Conservation (phyloP, 2,113 vertebrate genomes). For the Pseudonaja textilis region DNA sequence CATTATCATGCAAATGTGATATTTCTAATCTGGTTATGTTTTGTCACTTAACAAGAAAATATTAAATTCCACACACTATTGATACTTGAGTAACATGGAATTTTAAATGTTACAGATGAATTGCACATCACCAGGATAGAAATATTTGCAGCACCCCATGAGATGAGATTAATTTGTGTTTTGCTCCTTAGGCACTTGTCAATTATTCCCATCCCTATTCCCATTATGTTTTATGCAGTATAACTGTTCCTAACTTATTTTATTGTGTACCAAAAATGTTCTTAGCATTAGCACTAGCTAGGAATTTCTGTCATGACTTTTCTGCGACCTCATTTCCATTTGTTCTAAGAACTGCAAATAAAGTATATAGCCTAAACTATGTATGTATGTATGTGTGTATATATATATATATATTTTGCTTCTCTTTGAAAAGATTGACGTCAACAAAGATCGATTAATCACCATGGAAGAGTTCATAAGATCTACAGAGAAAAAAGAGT, state of each 20-base stretch:
- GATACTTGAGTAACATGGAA: neutral
- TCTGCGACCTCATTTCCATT: neutral
- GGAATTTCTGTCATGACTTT: neutral
- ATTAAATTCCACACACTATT: neutral
- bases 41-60: neutral
- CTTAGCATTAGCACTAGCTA: too few relatives aligned
- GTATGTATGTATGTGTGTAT: neutral
- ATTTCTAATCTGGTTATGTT: neutral
- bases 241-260: neutral
- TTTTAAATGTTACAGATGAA: neutral
- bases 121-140: neutral
- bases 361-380: neutral
- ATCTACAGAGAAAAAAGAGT: conserved; percentile 92
- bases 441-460: conserved; percentile 89
- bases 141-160: neutral
- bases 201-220: neutral
- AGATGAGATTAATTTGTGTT: neutral
- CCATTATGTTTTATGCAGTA: neutral
- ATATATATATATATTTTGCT: neutral
- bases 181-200: neutral
- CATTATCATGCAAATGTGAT: neutral
- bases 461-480: conserved; percentile 90
- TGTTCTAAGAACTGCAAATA: neutral
- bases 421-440: conserved; percentile 81
- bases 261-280: neutral